A percentile compares a stretch with the other conserved stretches of the same genome.
Evolutionary conservation across 2,797 vertebrate species (phyloP).

Genomic region (Amphiprion clarkii): DNA sequence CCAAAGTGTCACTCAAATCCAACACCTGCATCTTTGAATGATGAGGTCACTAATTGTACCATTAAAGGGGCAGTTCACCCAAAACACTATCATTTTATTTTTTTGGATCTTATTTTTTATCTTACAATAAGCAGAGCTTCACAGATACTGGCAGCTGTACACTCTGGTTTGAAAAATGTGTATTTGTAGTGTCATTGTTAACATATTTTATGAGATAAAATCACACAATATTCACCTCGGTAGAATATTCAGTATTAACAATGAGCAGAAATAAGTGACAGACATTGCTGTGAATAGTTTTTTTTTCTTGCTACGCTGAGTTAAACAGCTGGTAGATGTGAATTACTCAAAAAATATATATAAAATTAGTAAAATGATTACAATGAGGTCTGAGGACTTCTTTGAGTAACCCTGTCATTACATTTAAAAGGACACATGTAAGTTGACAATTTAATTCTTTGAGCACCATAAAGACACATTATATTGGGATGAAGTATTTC

Average conservation of each 20-base stretch:
- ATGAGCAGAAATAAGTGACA: not conserved
- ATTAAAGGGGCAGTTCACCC: constrained; percentile 11
- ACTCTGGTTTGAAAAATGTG: not conserved
- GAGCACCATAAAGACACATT: constrained; percentile 7
- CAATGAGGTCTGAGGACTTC: constrained; percentile 1
- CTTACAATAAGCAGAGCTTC: not conserved
- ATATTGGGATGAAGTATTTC: constrained; percentile 17
- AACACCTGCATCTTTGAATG: constrained; percentile 23
- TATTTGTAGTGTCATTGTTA: not conserved
- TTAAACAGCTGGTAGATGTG: not conserved
- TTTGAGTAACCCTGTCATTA: constrained; percentile 14
- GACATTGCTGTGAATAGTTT: not conserved
- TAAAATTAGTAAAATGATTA: not conserved
- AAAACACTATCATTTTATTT: not conserved
- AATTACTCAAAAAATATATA: constrained; percentile 6
- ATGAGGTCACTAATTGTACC: constrained; percentile 2
- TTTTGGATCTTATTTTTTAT: not conserved
- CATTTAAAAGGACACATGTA: constrained; percentile 13
- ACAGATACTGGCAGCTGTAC: not conserved
- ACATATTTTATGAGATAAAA: too few relatives aligned
- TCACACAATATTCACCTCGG: too few relatives aligned
- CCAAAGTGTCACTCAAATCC: not conserved
- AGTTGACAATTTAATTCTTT: constrained; percentile 22
- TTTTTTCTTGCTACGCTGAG: not conserved
- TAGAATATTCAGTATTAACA: too few relatives aligned